Evolutionary conservation across 2,797 vertebrate species (phyloP).

Genomic region (Cirrhinus molitorella): DNA sequence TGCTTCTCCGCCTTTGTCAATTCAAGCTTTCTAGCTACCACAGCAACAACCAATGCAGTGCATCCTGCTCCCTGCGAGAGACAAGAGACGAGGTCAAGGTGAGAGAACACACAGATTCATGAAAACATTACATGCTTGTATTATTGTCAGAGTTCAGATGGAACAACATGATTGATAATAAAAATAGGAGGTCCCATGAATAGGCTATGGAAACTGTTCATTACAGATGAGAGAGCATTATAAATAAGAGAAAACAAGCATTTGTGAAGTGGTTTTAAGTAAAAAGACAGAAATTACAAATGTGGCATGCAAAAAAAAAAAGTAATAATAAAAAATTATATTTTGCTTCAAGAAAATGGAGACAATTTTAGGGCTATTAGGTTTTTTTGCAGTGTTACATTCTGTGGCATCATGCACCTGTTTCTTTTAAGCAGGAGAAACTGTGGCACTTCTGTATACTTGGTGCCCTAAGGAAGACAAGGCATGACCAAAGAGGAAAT

Average conservation of each 20-base stretch:
- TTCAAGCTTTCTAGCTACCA: constrained; percentile 98
- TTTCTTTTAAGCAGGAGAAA: background rate
- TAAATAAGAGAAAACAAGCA: background rate
- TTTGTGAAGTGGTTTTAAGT: background rate
- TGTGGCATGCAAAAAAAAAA: background rate
- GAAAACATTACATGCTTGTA: constrained; percentile 68
- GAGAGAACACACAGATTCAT: constrained; percentile 54
- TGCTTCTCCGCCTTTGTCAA: constrained; percentile 98
- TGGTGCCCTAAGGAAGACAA: background rate
- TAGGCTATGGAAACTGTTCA: background rate
- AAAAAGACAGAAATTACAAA: background rate
- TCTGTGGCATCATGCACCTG: constrained; percentile 7
- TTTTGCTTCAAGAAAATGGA: constrained; percentile 6
- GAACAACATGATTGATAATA: constrained; percentile 4
- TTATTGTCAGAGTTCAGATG: constrained; percentile 51
- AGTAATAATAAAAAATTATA: background rate
- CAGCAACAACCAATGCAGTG: constrained; percentile 95
- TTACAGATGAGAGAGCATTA: background rate
- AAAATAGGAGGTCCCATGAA: background rate
- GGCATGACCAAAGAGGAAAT: background rate
- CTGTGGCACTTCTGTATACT: background rate
- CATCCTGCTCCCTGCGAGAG: constrained; percentile 88
- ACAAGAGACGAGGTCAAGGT: constrained; percentile 55
- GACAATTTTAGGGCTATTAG: constrained; percentile 8
- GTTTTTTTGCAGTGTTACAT: background rate